Evolutionary conservation across 2,113 vertebrate genomes (phyloP).

Genomic region (Petrocephalus microphthalmus): DNA sequence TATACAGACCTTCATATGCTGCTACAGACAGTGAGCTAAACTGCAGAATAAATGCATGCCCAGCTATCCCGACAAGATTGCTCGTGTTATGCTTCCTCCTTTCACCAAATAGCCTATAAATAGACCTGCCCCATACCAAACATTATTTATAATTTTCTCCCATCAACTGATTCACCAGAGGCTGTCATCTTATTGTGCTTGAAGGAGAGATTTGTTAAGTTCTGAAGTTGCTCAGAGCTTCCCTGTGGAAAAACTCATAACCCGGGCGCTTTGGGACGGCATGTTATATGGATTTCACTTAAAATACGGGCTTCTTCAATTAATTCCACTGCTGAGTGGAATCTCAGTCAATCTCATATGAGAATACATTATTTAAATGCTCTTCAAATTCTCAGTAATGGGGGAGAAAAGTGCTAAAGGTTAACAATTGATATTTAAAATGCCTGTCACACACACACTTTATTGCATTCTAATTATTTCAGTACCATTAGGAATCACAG

Average conservation of each 20-base stretch:
- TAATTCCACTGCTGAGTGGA: conserved; percentile 16
- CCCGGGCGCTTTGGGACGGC: background rate
- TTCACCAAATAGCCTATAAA: background rate
- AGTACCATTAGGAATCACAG: background rate
- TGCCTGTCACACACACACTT: background rate
- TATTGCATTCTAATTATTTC: background rate
- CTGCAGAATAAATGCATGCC: background rate
- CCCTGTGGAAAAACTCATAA: background rate
- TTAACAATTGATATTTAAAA: conserved; percentile 18
- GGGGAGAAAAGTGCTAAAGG: conserved; percentile 1
- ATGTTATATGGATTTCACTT: background rate
- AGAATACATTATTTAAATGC: conserved; percentile 20
- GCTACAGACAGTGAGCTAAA: background rate
- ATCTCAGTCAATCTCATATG: conserved; percentile 17
- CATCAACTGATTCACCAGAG: background rate
- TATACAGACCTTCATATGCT: background rate
- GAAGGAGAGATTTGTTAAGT: background rate
- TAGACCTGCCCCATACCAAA: background rate
- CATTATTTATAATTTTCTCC: background rate
- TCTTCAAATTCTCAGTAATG: conserved; percentile 23
- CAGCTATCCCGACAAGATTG: background rate
- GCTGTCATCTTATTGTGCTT: background rate
- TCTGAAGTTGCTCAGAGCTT: background rate
- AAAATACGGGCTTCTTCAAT: background rate
- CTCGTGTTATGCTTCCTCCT: background rate